Base-by-base conservation (phyloP, 2,113 vertebrate species). In the Platichthys flesus region DNA sequence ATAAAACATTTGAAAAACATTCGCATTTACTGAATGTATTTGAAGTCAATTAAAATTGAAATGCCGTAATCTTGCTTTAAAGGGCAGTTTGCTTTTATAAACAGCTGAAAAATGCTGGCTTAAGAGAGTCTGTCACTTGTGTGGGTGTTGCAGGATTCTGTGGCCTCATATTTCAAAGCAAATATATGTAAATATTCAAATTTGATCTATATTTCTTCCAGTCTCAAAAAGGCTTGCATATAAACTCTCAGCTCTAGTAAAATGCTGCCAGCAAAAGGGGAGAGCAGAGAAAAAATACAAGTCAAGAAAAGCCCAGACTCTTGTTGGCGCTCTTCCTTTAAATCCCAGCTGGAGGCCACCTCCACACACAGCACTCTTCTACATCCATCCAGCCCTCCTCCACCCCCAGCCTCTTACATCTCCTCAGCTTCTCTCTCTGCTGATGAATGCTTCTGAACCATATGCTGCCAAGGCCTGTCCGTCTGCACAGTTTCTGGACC, bases 131-230 rank as follows among this genome's bases (percentile, higher is more conserved):
- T 70, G 65, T 74, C 70, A 83, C 55, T 35, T 69, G 73, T 61
- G 78, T 77, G 64, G 75, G 76, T 61, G 81, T 40, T 70, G 23
- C 35, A 52, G 67, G 72, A 75, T 66, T 76, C 21, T 55, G 35
- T 68, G 49, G 16, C 60, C 54, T 65, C 2, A 13, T 23, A 40
- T 65, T 70, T 85, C 58, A 81, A 76, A 79, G 68, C 47, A 66
- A 76, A 76, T 73, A 28, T 64, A 76, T 79, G 68, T 61, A 83
- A 79, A 74, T 68, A 76, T 70, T 76, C 56, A 72, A 67, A 71
- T 78, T 64, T 52, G 21, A 35, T 71, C 8, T 56, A 26, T 40
- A 54, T 85, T 76, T 65, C 31, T 52, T 28, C 58, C 28, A 28
- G 54, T 37, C 35, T 67, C n/a, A 62, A 70, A 56, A 65, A 21